These are phyloP conservation scores for Leptarthrus brevirostris DNA, from an alignment of 2,888 invertebrate genomes.

Conservation along the genomic window DNA sequence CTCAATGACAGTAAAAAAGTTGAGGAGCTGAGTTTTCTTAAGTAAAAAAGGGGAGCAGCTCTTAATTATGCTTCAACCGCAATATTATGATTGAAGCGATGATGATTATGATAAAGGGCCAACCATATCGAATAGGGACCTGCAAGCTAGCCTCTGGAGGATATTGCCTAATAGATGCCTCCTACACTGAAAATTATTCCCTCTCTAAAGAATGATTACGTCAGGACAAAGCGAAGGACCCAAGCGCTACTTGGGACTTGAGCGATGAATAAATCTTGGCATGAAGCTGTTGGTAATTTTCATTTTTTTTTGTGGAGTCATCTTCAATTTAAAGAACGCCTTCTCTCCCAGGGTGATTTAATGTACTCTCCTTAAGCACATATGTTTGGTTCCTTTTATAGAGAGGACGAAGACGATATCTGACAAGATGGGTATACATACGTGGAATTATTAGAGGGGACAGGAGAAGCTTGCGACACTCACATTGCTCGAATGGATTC, in stretches of 20 bases:
- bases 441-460: constrained; percentile 1
- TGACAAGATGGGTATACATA: not conserved
- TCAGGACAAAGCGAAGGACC: constrained; percentile 25
- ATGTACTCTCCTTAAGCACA: constrained; percentile 26
- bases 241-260: constrained; percentile 1
- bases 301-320: constrained; percentile 44
- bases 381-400: constrained; percentile 4
- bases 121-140: not conserved
- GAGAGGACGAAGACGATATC: constrained; percentile 1
- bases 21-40: constrained; percentile 7
- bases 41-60: not conserved
- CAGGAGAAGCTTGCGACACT: not conserved
- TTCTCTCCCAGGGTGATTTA: not conserved
- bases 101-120: constrained; percentile 40
- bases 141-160: not conserved
- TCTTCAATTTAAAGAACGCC: constrained; percentile 17
- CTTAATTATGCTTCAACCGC: constrained; percentile 40
- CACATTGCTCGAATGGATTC: not conserved
- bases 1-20: constrained; percentile 26
- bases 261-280: not conserved
- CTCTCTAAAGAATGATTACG: constrained; percentile 5
- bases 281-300: constrained; percentile 24
- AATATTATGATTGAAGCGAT: constrained; percentile 42
- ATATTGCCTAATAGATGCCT: constrained; percentile 4
- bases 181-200: not conserved